These are phyloP conservation scores for Campoplex capitator DNA, from an alignment of 2,888 invertebrate genomes.

Conservation along the genomic window DNA sequence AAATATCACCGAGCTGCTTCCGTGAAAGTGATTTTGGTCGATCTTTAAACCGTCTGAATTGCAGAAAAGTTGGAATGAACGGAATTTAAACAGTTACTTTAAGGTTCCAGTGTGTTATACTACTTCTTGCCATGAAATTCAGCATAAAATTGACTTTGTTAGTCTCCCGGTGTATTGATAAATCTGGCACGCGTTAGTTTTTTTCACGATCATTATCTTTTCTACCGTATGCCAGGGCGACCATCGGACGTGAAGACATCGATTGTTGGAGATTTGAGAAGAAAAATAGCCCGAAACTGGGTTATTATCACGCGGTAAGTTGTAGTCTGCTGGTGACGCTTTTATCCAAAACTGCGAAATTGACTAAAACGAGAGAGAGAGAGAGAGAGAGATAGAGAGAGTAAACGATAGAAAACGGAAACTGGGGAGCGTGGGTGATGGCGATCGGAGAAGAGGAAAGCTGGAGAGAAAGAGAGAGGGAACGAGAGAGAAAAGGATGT, in stretches of 20 bases:
- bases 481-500: conserved; percentile 52
- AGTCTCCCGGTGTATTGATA: neutral
- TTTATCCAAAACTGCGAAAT: conserved; percentile 17
- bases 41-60: no score
- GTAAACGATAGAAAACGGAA: conserved; percentile 51
- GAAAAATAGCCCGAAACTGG: conserved; percentile 7
- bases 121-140: neutral
- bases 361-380: conserved; percentile 11
- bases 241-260: conserved; percentile 2
- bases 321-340: neutral
- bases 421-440: conserved; percentile 42
- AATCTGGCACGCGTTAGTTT: conserved; percentile 59
- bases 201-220: conserved; percentile 69
- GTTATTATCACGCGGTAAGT: conserved; percentile 10
- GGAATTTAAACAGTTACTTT: neutral
- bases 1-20: no score
- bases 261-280: conserved; percentile 11
- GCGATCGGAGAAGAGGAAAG: conserved; percentile 58
- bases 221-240: conserved; percentile 61
- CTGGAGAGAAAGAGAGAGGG: conserved; percentile 32
- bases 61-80: neutral
- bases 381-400: conserved; percentile 17
- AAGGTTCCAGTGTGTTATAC: neutral
- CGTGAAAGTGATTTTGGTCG: no score
- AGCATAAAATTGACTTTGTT: neutral